These are phyloP conservation scores for Eremophila alpestris DNA, from an alignment of 2,797 vertebrate genomes.

Conservation along the genomic window DNA sequence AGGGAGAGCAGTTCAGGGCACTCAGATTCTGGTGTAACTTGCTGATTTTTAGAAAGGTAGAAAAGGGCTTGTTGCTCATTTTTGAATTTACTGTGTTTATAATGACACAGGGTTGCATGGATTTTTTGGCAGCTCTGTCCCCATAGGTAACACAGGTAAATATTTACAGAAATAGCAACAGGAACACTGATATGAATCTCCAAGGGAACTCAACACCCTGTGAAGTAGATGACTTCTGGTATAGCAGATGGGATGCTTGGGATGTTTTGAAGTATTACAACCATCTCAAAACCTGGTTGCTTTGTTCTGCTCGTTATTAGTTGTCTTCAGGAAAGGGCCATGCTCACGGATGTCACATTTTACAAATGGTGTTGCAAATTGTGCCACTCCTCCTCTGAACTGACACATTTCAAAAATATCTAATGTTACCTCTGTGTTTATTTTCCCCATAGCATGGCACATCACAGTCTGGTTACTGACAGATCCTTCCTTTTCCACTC, in stretches of 20 bases:
- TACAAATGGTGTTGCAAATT: neutral
- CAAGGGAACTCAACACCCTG: neutral
- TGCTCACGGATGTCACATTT: neutral
- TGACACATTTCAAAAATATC: neutral
- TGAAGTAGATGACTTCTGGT: neutral
- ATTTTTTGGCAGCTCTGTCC: neutral
- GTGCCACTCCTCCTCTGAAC: neutral
- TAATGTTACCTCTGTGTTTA: neutral
- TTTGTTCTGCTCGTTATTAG: neutral
- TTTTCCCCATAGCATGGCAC: neutral
- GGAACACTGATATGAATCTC: neutral
- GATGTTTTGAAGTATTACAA: neutral
- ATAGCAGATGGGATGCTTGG: neutral
- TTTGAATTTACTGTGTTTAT: neutral
- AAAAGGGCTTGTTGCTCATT: neutral
- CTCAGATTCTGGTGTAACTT: neutral
- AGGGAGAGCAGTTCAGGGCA: neutral
- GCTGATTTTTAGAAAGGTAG: neutral
- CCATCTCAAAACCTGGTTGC: neutral
- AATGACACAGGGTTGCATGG: neutral
- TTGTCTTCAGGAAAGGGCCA: fast-evolving
- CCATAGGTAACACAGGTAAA: neutral
- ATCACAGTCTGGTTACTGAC: neutral
- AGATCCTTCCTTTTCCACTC: neutral
- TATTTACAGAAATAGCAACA: neutral